A percentile compares a stretch with the other conserved stretches of the same genome.
Evolutionary conservation across 2,113 vertebrate species (phyloP).

Genomic region (Chaetodon auriga): DNA sequence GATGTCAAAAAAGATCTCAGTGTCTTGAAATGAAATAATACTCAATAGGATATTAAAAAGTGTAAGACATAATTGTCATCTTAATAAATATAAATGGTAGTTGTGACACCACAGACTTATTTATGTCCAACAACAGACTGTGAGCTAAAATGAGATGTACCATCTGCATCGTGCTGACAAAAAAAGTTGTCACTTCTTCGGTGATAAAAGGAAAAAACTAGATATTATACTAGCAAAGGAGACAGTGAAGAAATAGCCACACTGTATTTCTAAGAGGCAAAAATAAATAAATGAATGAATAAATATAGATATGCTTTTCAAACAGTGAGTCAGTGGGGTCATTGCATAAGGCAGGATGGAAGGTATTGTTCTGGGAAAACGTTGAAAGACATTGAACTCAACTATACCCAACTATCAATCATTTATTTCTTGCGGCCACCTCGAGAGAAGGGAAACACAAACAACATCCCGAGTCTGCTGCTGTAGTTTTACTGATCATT

Average conservation of each 20-base stretch:
- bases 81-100: conserved; percentile 59
- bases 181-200: conserved; percentile 66
- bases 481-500: conserved; percentile 46
- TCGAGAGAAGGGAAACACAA: conserved; percentile 30
- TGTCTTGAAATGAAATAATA: conserved; percentile 26
- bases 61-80: conserved; percentile 46
- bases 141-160: conserved; percentile 66
- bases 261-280: conserved; percentile 27
- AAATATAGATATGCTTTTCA: conserved; percentile 76
- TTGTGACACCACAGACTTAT: conserved; percentile 66
- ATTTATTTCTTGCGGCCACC: conserved; percentile 30
- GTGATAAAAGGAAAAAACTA: conserved; percentile 71
- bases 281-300: conserved; percentile 71
- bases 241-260: conserved; percentile 49
- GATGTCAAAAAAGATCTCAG: conserved; percentile 35
- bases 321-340: conserved; percentile 43
- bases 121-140: conserved; percentile 65
- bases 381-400: conserved; percentile 36
- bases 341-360: conserved; percentile 7
- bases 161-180: conserved; percentile 66
- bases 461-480: conserved; percentile 32
- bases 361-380: conserved; percentile 26
- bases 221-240: conserved; percentile 49
- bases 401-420: conserved; percentile 57
- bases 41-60: conserved; percentile 26